Percentiles rank a stretch among this genome's conserved stretches.
Evolutionary conservation across 1,140 invertebrate species (phyloP).

Genomic region (Lordiphosa stackelbergi): DNA sequence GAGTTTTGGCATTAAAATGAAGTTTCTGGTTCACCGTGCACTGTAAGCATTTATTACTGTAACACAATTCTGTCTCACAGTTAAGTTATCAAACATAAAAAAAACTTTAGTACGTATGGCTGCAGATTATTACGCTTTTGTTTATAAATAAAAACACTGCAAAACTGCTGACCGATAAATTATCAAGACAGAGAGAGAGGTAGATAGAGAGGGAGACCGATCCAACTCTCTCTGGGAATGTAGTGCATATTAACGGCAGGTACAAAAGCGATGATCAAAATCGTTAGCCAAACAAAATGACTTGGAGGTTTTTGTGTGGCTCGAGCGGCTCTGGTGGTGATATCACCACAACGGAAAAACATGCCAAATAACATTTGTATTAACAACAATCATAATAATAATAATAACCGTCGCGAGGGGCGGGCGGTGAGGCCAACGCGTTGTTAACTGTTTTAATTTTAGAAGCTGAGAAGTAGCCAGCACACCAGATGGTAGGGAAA

Average conservation of each 20-base stretch:
- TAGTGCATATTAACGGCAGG: not conserved
- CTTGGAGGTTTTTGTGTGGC: conserved; percentile 14
- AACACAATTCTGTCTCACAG: not conserved
- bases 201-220: not conserved
- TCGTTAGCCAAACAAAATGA: conserved; percentile 47
- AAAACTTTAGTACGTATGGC: not conserved
- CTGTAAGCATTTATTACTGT: too few relatives aligned
- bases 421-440: conserved; percentile 19
- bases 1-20: too few relatives aligned
- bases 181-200: not conserved
- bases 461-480: conserved; percentile 25
- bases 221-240: not conserved
- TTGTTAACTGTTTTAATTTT: conserved; percentile 63
- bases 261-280: conserved; percentile 26
- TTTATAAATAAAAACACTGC: conserved; percentile 18
- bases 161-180: conserved; percentile 13
- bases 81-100: conserved; percentile 3
- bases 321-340: conserved; percentile 34
- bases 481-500: conserved; percentile 5
- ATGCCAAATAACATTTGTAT: conserved; percentile 64
- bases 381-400: conserved; percentile 51
- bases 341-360: conserved; percentile 67
- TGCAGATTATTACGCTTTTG: conserved; percentile 5
- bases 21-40: too few relatives aligned
- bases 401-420: conserved; percentile 11